Evolutionary conservation across 2,888 invertebrate genomes (phyloP).

Genomic region (Tillus elongatus): DNA sequence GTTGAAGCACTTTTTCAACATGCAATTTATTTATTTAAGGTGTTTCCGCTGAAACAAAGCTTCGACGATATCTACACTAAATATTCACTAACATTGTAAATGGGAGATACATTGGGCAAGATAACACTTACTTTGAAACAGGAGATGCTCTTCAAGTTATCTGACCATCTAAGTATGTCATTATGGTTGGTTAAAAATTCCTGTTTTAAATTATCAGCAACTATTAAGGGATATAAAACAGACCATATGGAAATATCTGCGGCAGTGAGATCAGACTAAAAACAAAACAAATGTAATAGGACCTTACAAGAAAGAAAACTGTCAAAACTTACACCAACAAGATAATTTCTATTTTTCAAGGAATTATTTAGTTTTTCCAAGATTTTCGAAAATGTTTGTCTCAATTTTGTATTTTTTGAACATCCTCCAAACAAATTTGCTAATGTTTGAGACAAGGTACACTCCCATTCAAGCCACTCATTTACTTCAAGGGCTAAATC

Average conservation of each 20-base stretch:
- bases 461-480: constrained; percentile 59
- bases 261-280: constrained; percentile 52
- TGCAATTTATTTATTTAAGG: too few species aligned
- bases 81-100: too few species aligned
- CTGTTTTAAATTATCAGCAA: constrained; percentile 48
- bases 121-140: neutral
- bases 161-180: constrained; percentile 54
- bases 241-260: constrained; percentile 69
- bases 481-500: constrained; percentile 40
- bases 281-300: too few species aligned
- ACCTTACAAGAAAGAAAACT: too few species aligned
- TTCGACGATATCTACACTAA: too few species aligned
- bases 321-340: constrained; percentile 36
- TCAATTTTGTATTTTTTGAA: constrained; percentile 46
- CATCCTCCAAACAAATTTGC: constrained; percentile 45
- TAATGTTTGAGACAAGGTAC: constrained; percentile 47
- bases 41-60: too few species aligned
- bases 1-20: too few species aligned
- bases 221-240: constrained; percentile 56
- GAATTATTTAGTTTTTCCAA: constrained; percentile 50
- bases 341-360: constrained; percentile 46
- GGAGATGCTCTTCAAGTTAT: constrained; percentile 43
- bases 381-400: constrained; percentile 47
- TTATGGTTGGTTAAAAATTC: constrained; percentile 48
- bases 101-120: too few species aligned